phyloP scores from a whole-genome alignment of 2,113 vertebrate species.

The Garra rufa region DNA sequence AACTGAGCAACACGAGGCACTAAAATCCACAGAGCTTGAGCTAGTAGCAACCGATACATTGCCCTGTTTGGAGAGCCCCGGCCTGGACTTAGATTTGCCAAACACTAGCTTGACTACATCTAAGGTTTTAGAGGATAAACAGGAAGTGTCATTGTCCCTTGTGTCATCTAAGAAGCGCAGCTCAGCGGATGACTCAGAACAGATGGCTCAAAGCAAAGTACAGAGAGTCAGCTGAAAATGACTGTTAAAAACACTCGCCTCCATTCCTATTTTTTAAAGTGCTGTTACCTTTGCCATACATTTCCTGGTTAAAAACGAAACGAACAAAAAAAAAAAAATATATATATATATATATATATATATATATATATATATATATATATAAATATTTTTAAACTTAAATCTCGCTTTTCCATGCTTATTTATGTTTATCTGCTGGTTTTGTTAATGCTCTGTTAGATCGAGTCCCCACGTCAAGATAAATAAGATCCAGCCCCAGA shows the following conservation, averaged over 20 bases:
- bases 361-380: no score
- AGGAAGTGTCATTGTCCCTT: conserved; percentile 7
- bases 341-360: no score
- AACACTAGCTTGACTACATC: conserved; percentile 29
- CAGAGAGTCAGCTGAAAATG: conserved; percentile 55
- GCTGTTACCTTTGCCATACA: neutral
- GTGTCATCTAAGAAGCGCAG: conserved; percentile 48
- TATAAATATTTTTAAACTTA: neutral
- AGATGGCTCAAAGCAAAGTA: conserved; percentile 53
- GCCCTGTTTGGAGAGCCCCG: conserved; percentile 47
- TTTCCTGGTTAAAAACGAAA: no score
- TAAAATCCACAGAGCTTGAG: conserved; percentile 43
- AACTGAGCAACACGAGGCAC: conserved; percentile 27
- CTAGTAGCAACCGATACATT: conserved; percentile 4
- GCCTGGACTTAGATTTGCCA: conserved; percentile 45
- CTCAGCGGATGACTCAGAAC: conserved; percentile 41
- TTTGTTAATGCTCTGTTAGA: no score
- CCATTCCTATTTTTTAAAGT: neutral
- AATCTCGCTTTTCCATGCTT: neutral
- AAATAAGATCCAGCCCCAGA: no score
- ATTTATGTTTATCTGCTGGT: conserved; percentile 1
- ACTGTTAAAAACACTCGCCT: neutral
- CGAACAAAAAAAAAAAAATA: no score
- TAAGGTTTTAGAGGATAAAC: conserved; percentile 38
- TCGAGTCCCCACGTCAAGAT: no score